Percentiles rank a stretch among this genome's conserved stretches.
Evolutionary conservation across 2,888 invertebrate species (phyloP).

Genomic region (Conchocele bisecta): DNA sequence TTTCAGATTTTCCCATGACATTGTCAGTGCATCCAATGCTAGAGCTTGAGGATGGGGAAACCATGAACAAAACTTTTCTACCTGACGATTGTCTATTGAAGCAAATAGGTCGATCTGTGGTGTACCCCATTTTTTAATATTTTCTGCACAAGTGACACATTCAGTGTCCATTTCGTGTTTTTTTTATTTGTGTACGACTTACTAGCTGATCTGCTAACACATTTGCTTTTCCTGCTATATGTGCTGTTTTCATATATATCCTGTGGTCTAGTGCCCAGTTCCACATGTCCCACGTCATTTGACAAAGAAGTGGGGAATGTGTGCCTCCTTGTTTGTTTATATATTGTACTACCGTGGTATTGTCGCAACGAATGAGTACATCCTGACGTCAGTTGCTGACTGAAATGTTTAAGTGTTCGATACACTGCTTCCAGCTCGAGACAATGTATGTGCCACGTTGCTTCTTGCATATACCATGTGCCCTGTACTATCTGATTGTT

Average conservation of each 20-base stretch:
- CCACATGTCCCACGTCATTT: conserved; percentile 14
- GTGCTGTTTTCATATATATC: conserved; percentile 18
- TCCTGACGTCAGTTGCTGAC: conserved; percentile 8
- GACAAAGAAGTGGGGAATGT: too few relatives aligned
- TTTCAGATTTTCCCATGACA: conserved; percentile 29
- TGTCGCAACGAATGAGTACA: conserved; percentile 45
- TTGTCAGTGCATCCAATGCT: conserved; percentile 30
- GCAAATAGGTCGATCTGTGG: conserved; percentile 27
- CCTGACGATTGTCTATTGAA: conserved; percentile 12
- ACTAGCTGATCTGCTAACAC: conserved; percentile 21
- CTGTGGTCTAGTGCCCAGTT: background rate
- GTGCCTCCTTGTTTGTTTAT: too few relatives aligned
- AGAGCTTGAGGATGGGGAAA: conserved; percentile 14
- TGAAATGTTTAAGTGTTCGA: conserved; percentile 14
- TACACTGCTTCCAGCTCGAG: conserved; percentile 49
- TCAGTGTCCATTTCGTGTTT: conserved; percentile 23
- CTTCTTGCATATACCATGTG: conserved; percentile 7
- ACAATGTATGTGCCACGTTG: too few relatives aligned
- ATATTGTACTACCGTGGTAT: conserved; percentile 38
- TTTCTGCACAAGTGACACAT: conserved; percentile 9
- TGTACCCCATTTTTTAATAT: conserved; percentile 23
- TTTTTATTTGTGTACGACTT: background rate
- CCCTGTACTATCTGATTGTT: conserved; percentile 30
- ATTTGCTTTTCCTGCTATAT: conserved; percentile 22
- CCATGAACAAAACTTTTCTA: conserved; percentile 24